Evolutionary conservation across 2,888 invertebrate genomes (phyloP).

Genomic region (Malacosoma neustria): DNA sequence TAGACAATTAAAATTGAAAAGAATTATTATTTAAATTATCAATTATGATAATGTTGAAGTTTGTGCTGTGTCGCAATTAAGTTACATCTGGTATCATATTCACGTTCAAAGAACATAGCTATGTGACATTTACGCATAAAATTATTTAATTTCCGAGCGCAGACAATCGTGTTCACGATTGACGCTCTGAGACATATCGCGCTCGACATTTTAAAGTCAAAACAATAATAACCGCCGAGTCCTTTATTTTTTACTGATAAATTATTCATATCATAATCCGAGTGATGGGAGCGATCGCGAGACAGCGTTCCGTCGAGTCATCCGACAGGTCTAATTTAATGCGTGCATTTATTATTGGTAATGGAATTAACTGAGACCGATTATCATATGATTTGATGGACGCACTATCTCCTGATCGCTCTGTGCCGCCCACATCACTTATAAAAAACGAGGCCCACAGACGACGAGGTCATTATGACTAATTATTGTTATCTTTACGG

Average conservation of each 20-base stretch:
- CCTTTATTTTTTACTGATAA: conserved; percentile 59
- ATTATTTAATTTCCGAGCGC: conserved; percentile 29
- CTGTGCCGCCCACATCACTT: conserved; percentile 59
- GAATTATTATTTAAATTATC: too few relatives aligned
- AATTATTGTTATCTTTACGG: conserved; percentile 73
- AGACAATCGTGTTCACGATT: conserved; percentile 42
- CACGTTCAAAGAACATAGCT: conserved; percentile 18
- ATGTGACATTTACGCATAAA: conserved; percentile 28
- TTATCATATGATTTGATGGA: conserved; percentile 75
- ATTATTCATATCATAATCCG: conserved; percentile 73
- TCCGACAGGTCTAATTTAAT: conserved; percentile 72
- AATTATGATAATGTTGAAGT: background rate
- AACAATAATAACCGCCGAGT: conserved; percentile 57
- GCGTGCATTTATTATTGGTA: conserved; percentile 74
- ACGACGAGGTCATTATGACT: conserved; percentile 63
- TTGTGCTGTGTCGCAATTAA: conserved; percentile 1
- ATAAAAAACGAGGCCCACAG: conserved; percentile 49
- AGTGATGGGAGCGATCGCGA: conserved; percentile 60
- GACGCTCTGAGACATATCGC: conserved; percentile 38
- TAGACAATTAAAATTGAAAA: too few relatives aligned
- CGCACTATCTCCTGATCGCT: conserved; percentile 64
- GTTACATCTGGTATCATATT: conserved; percentile 12
- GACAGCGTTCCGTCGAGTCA: conserved; percentile 62
- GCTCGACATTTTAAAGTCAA: conserved; percentile 53
- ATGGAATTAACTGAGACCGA: conserved; percentile 72